Base-by-base conservation (phyloP, 2,113 vertebrate genomes). In the Trinectes maculatus region DNA sequence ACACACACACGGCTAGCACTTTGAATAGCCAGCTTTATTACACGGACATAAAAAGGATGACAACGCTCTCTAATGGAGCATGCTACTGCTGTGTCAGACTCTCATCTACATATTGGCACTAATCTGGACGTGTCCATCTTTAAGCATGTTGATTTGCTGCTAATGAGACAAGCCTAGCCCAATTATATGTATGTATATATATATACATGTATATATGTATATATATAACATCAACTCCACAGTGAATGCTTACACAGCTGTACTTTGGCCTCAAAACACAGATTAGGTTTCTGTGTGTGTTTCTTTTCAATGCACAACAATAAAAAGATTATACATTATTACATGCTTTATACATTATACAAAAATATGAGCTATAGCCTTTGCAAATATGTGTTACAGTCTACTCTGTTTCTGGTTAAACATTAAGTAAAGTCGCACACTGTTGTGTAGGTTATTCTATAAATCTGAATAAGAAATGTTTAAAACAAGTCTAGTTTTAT, bases 31-130 rank as follows among this genome's bases (percentile, higher is more conserved):
- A 65, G 71, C 48, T 82, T 79, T 69, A 77, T 76, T 86, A 62
- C 64, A 64, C 4, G 18, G 51, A 79, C 76, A 83, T 49, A 59
- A 39, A 37, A 34, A 74, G 51, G 70, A 69, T 69, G 74, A 74
- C 73, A 77, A 64, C 48, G 43, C 52, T 66, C 51, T 76, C 47
- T 88, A 87, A 89, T 86, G 74, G 75, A 71, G 58, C 62, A 64
- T 62, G 80, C 67, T 74, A 85, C 80, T 44, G 26, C 53, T 48
- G 51, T 83, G 80, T 77, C 85, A 87, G 64, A 43, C 60, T 39
- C 36, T 62, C 56, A 54, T 46, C 51, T 72, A 70, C 40, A 54
- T 66, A 57, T 37, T 64, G 40, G 29, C 16, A 42, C 25, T 73
- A 51, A 83, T 60, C 39, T 55, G 71, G 31, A 77, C 61, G 22